phyloP scores from a whole-genome alignment of 2,113 vertebrate species.

The Okapia johnstoni region DNA sequence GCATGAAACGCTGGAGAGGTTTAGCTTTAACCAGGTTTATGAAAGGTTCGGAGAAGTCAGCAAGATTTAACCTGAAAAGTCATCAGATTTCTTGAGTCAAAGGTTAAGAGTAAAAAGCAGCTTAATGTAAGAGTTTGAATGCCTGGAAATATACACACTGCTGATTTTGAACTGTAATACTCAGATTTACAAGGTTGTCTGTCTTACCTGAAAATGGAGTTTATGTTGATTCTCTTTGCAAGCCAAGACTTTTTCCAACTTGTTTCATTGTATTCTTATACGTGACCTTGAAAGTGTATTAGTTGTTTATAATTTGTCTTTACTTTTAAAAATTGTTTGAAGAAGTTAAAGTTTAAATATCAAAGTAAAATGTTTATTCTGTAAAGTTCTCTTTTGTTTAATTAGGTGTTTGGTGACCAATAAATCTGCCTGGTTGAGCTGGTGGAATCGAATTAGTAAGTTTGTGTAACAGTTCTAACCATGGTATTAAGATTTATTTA shows the following conservation, averaged over 20 bases:
- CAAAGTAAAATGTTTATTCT: conserved; percentile 74
- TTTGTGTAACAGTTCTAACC: conserved; percentile 64
- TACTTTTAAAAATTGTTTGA: conserved; percentile 63
- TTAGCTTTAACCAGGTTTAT: not conserved
- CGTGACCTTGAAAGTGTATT: conserved; percentile 3
- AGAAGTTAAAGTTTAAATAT: conserved; percentile 59
- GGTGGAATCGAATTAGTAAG: conserved; percentile 74
- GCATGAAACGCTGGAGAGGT: not conserved
- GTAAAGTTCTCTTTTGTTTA: conserved; percentile 74
- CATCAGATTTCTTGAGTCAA: not conserved
- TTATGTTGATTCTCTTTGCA: not conserved
- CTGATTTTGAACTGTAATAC: not conserved
- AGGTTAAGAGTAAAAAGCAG: not conserved
- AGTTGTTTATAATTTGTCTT: conserved; percentile 26
- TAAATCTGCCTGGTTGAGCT: conserved; percentile 73
- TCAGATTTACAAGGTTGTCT: not conserved
- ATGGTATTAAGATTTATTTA: conserved; percentile 51
- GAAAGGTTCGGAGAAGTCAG: not conserved
- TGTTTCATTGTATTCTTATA: not conserved
- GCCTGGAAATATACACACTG: not conserved
- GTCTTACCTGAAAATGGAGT: not conserved
- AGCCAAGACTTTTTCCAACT: not conserved
- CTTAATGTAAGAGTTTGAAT: not conserved
- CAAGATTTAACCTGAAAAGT: not conserved
- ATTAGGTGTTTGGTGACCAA: conserved; percentile 74